These are phyloP conservation scores for Leucophora obtusa DNA, from an alignment of 2,888 invertebrate genomes.

Conservation along the genomic window DNA sequence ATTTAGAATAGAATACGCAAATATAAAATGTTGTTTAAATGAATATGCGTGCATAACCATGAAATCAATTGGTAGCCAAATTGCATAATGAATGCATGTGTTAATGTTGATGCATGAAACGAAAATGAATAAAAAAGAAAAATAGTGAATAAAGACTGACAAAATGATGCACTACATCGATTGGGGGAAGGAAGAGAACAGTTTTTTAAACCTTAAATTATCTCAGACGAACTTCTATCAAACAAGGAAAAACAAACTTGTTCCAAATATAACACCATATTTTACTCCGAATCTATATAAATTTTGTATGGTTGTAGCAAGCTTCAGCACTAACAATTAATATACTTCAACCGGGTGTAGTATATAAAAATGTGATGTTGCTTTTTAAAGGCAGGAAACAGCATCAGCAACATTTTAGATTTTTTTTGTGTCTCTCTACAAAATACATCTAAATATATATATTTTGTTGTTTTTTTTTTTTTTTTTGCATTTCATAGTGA, in stretches of 20 bases:
- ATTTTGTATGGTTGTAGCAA: neutral
- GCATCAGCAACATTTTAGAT: constrained; percentile 57
- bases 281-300: too few species aligned
- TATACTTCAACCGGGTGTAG: neutral
- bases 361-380: constrained; percentile 16
- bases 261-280: too few species aligned
- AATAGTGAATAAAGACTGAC: too few species aligned
- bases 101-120: constrained; percentile 7
- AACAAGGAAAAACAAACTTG: too few species aligned
- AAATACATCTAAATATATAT: constrained; percentile 28
- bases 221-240: too few species aligned
- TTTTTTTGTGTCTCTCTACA: neutral
- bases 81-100: constrained; percentile 58
- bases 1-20: neutral
- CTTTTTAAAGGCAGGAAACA: constrained; percentile 55
- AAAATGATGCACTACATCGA: too few species aligned
- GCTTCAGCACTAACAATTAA: neutral
- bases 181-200: too few species aligned
- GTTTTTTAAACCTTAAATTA: too few species aligned
- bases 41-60: constrained; percentile 44
- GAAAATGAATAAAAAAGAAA: too few species aligned
- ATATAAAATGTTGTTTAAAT: constrained; percentile 52
- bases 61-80: constrained; percentile 61
- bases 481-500: constrained; percentile 8
- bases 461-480: constrained; percentile 13